These are phyloP conservation scores for Calonectris borealis DNA, from an alignment of 2,113 vertebrate genomes.

Conservation along the genomic window DNA sequence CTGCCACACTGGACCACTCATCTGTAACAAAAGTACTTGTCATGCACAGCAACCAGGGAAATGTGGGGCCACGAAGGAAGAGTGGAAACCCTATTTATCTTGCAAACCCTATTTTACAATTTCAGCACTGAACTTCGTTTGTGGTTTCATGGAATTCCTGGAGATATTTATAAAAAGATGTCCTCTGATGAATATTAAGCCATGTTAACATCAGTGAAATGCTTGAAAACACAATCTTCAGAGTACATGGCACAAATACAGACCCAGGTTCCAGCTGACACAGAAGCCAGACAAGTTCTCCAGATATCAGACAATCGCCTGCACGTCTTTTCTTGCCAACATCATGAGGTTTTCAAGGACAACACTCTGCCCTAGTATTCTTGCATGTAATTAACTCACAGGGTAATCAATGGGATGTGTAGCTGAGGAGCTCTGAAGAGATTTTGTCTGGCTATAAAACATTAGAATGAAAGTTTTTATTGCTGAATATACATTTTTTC, in stretches of 20 bases:
- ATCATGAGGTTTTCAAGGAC: neutral
- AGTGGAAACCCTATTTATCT: neutral
- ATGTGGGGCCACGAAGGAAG: rapidly evolving
- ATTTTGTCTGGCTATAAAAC: neutral
- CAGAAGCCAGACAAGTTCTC: neutral
- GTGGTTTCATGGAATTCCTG: neutral
- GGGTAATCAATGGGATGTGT: neutral
- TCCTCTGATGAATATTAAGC: neutral
- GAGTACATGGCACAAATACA: neutral
- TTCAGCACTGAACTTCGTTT: neutral
- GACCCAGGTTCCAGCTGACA: neutral
- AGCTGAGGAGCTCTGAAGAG: neutral
- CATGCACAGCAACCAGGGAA: neutral
- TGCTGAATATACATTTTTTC: neutral
- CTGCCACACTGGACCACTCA: neutral
- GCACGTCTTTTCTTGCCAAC: neutral
- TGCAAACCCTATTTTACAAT: neutral
- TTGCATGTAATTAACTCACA: neutral
- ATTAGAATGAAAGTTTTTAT: neutral
- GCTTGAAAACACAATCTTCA: neutral
- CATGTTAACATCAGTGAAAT: neutral
- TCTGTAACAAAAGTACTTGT: neutral
- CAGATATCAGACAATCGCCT: neutral
- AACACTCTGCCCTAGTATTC: neutral
- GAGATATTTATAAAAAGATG: neutral